Percentiles rank a stretch among this genome's conserved stretches.
These are phyloP conservation scores for Zaprionus lineosus DNA, from an alignment of 2,888 invertebrate genomes.

Conservation along the genomic window DNA sequence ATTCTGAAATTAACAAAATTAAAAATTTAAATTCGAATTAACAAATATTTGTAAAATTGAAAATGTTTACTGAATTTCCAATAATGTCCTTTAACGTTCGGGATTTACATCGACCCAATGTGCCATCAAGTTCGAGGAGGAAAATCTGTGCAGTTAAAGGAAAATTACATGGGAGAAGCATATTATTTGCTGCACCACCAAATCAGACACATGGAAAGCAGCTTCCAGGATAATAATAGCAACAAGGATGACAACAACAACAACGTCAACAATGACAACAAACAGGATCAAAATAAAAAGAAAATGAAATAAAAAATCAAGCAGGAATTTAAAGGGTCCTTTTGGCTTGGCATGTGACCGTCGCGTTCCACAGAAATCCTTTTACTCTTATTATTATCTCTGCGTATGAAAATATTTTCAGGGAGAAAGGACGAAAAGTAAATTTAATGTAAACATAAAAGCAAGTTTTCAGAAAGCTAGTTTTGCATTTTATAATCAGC, in stretches of 20 bases:
- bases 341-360: too few relatives aligned
- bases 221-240: conserved; percentile 17
- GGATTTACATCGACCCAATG: conserved; percentile 39
- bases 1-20: too few relatives aligned
- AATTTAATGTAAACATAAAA: conserved; percentile 74
- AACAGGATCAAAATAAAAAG: not conserved
- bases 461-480: conserved; percentile 65
- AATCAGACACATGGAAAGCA: conserved; percentile 48
- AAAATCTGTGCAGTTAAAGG: conserved; percentile 55
- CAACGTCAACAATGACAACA: conserved; percentile 1
- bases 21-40: too few relatives aligned
- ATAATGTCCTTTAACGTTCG: too few relatives aligned
- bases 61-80: too few relatives aligned
- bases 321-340: conserved; percentile 28
- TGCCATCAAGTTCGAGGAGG: conserved; percentile 23
- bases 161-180: conserved; percentile 62
- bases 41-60: too few relatives aligned
- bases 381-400: conserved; percentile 40
- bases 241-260: conserved; percentile 17
- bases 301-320: conserved; percentile 13
- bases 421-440: conserved; percentile 17
- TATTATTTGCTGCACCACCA: conserved; percentile 65
- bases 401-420: conserved; percentile 34
- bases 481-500: conserved; percentile 72
- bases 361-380: conserved; percentile 34